Percentiles rank a stretch among this genome's conserved stretches.
Evolutionary conservation across 2,797 vertebrate genomes (phyloP).

Genomic region (Hydrophis major): DNA sequence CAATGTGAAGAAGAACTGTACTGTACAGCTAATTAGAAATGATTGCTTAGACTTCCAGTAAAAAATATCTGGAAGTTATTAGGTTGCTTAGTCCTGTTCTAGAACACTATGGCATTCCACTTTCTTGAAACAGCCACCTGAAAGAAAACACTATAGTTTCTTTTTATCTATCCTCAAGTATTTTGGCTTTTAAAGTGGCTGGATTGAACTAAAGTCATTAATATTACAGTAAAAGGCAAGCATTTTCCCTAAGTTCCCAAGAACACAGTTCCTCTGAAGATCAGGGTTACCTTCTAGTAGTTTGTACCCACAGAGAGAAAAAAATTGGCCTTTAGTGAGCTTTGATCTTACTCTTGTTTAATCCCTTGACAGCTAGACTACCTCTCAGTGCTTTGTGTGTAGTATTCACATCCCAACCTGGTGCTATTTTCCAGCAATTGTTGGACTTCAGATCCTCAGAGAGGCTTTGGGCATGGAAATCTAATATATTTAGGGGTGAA

Average conservation of each 20-base stretch:
- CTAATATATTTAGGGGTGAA: neutral
- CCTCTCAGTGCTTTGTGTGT: neutral
- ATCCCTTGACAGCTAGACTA: neutral
- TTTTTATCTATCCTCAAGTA: neutral
- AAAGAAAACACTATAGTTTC: neutral
- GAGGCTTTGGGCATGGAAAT: neutral
- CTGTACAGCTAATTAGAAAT: neutral
- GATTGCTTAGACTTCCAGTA: neutral
- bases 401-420: neutral
- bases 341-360: neutral
- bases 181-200: neutral
- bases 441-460: neutral
- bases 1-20: neutral
- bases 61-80: neutral
- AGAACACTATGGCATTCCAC: neutral
- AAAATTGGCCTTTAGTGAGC: neutral
- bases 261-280: neutral
- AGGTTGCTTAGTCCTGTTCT: neutral
- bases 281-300: neutral
- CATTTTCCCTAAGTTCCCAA: neutral
- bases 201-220: neutral
- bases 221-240: neutral
- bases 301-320: neutral
- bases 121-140: neutral
- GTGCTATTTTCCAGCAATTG: neutral